Percentiles rank a stretch among this genome's conserved stretches.
Conservation (phyloP, 2,113 vertebrate species). For the Asarcornis scutulata region DNA sequence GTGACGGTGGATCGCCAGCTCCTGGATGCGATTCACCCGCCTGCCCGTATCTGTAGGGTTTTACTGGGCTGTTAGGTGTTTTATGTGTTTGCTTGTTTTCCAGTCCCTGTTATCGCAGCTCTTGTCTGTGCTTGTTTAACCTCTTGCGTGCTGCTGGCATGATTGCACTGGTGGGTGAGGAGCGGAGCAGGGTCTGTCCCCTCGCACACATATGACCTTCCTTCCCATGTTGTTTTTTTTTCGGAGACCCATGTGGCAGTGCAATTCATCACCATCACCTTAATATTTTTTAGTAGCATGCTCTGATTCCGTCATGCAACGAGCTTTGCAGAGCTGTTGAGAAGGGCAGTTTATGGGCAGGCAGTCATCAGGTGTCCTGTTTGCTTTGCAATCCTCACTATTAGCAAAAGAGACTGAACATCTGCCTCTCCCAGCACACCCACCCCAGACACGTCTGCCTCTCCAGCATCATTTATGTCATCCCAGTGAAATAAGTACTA, state of each 20-base stretch:
- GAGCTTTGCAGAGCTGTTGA: neutral
- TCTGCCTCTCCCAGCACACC: neutral
- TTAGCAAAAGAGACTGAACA: neutral
- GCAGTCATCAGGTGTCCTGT: neutral
- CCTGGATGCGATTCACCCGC: neutral
- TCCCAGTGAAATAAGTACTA: neutral
- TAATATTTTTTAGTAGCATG: neutral
- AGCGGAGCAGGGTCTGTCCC: neutral
- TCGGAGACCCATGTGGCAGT: neutral
- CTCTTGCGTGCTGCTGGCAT: neutral
- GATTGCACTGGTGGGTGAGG: neutral
- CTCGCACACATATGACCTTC: neutral
- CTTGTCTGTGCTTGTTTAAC: neutral
- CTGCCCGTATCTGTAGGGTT: neutral
- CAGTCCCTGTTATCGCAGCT: neutral
- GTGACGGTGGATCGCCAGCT: neutral
- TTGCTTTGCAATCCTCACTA: fast-evolving
- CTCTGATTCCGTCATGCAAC: neutral
- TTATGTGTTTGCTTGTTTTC: neutral
- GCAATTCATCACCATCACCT: neutral
- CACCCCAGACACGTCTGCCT: neutral
- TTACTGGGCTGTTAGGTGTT: neutral
- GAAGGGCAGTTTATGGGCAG: neutral
- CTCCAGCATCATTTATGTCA: neutral
- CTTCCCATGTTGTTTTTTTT: neutral